Evolutionary conservation across 2,888 invertebrate species (phyloP).

Genomic region (Allophyes oxyacanthae): DNA sequence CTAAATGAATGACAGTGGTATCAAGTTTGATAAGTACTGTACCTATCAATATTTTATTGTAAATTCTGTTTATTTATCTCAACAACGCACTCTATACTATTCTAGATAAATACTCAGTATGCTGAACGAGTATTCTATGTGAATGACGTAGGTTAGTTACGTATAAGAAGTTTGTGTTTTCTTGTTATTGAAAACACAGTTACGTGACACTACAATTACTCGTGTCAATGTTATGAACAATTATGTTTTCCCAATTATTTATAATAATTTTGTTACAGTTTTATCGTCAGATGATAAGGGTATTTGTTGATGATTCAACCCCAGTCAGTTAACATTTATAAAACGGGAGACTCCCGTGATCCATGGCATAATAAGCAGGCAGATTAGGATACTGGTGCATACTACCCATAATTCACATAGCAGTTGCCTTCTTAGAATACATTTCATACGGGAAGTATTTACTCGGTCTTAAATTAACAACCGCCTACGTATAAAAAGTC

Average conservation of each 20-base stretch:
- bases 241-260: conserved; percentile 39
- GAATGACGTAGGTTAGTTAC: conserved; percentile 26
- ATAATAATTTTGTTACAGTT: conserved; percentile 8
- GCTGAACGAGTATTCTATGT: conserved; percentile 17
- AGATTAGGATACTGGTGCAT: too few species aligned
- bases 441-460: too few species aligned
- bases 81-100: conserved; percentile 8
- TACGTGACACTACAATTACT: conserved; percentile 35
- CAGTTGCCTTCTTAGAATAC: too few species aligned
- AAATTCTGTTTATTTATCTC: conserved; percentile 11
- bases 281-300: conserved; percentile 3
- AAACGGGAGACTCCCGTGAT: too few species aligned
- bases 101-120: neutral
- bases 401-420: too few species aligned
- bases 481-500: neutral
- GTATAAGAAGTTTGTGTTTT: conserved; percentile 18
- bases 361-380: too few species aligned
- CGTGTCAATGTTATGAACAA: conserved; percentile 40
- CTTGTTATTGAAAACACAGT: conserved; percentile 50
- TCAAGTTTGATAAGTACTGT: too few species aligned
- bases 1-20: too few species aligned
- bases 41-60: neutral
- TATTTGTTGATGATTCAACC: conserved; percentile 30
- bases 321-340: neutral
- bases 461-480: neutral